These are phyloP conservation scores for Ciconia stormi DNA, from an alignment of 2,113 vertebrate genomes.

Conservation along the genomic window DNA sequence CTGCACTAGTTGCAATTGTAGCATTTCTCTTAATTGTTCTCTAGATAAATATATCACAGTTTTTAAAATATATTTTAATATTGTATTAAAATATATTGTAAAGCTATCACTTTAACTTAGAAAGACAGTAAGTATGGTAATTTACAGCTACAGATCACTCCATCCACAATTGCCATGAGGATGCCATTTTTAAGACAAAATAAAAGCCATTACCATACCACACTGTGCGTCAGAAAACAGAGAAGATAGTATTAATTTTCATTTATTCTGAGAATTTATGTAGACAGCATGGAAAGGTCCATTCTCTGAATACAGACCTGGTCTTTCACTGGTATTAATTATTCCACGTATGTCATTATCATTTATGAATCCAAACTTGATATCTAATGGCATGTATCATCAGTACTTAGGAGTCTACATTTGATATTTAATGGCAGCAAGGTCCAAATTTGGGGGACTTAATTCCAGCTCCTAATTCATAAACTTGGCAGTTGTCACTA, in stretches of 20 bases:
- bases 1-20: neutral
- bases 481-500: constrained; percentile 32
- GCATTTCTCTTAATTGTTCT: neutral
- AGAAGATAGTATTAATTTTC: neutral
- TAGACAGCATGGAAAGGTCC: neutral
- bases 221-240: neutral
- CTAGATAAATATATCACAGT: neutral
- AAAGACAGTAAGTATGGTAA: neutral
- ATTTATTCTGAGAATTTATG: neutral
- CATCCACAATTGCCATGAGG: neutral
- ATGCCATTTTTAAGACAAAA: neutral
- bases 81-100: too few species aligned
- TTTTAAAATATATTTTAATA: neutral
- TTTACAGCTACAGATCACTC: neutral
- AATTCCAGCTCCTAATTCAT: constrained; percentile 27
- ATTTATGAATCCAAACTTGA: neutral
- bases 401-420: neutral
- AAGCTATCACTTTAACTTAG: neutral
- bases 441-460: neutral
- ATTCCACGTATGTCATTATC: neutral
- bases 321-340: neutral
- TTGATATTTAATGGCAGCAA: constrained; percentile 1
- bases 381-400: neutral
- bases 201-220: neutral
- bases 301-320: neutral